Conservation (phyloP, 1,140 invertebrate genomes). For the Orius insidiosus region DNA sequence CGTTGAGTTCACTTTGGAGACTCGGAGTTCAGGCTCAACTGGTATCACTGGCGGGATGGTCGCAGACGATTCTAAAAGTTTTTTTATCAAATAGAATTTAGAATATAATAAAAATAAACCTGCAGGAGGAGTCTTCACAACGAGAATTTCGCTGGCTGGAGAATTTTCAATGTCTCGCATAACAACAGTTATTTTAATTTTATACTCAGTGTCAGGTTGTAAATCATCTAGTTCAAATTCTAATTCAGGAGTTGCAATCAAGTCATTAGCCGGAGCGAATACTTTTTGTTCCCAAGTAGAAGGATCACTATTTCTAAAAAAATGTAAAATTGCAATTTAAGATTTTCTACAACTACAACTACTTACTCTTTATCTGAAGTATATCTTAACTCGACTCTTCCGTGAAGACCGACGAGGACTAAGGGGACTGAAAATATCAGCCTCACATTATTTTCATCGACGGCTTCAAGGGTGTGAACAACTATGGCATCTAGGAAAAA, state of each 20-base stretch:
- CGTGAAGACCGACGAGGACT: slow-evolving; percentile 66
- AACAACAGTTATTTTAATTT: slow-evolving; percentile 57
- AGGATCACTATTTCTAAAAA: slow-evolving; percentile 42
- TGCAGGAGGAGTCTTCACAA: slow-evolving; percentile 41
- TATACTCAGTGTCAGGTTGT: slow-evolving; percentile 63
- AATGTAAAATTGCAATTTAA: neutral
- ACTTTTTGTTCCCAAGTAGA: slow-evolving; percentile 63
- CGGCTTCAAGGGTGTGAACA: slow-evolving; percentile 48
- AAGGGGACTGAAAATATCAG: slow-evolving; percentile 64
- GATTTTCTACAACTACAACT: slow-evolving; percentile 3
- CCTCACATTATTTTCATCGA: slow-evolving; percentile 58
- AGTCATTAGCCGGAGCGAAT: slow-evolving; percentile 62
- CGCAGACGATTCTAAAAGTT: slow-evolving; percentile 19
- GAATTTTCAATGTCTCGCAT: slow-evolving; percentile 51
- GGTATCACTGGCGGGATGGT: slow-evolving; percentile 44
- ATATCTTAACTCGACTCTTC: slow-evolving; percentile 64
- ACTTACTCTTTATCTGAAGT: slow-evolving; percentile 50
- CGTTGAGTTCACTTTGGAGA: slow-evolving; percentile 55
- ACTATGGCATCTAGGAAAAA: slow-evolving; percentile 31
- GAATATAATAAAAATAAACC: slow-evolving; percentile 14
- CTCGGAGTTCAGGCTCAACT: slow-evolving; percentile 50
- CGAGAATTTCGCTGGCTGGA: slow-evolving; percentile 53
- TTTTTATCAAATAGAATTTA: slow-evolving; percentile 19
- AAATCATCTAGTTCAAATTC: slow-evolving; percentile 62
- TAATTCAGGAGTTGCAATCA: slow-evolving; percentile 64